phyloP scores from a whole-genome alignment of 2,113 vertebrate species.

The Campylomormyrus tamandua region DNA sequence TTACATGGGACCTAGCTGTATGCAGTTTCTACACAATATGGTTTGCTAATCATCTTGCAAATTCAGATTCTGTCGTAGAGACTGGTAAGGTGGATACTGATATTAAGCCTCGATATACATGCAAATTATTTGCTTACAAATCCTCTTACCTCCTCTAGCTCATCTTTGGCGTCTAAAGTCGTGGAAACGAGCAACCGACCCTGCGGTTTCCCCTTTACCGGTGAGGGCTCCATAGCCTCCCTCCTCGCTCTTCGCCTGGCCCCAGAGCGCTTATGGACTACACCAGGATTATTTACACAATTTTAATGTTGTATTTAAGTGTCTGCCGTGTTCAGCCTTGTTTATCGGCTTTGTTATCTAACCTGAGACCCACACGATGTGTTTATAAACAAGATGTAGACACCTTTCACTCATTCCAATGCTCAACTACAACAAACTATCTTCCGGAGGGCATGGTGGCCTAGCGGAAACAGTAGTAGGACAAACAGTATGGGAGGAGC shows the following conservation, averaged over 20 bases:
- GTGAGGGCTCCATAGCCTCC: constrained; percentile 67
- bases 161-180: constrained; percentile 88
- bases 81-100: not conserved
- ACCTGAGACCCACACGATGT: constrained; percentile 28
- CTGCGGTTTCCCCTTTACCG: constrained; percentile 73
- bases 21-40: constrained; percentile 2
- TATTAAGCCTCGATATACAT: not conserved
- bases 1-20: not conserved
- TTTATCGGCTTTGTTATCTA: constrained; percentile 7
- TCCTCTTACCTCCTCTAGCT: constrained; percentile 78
- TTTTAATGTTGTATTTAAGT: constrained; percentile 21
- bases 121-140: not conserved
- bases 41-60: not conserved
- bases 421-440: constrained; percentile 43
- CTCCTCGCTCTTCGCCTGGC: constrained; percentile 46
- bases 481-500: constrained; percentile 26
- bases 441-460: constrained; percentile 50
- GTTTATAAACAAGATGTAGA: constrained; percentile 36
- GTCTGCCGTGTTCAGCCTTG: constrained; percentile 21
- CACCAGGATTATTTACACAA: constrained; percentile 16
- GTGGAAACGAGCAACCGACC: constrained; percentile 78
- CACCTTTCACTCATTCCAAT: constrained; percentile 39
- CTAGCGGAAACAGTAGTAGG: constrained; percentile 40
- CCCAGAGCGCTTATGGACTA: constrained; percentile 39
- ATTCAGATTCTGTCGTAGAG: not conserved